These are phyloP conservation scores for Telenomus remus DNA, from an alignment of 1,140 invertebrate genomes.

Conservation along the genomic window DNA sequence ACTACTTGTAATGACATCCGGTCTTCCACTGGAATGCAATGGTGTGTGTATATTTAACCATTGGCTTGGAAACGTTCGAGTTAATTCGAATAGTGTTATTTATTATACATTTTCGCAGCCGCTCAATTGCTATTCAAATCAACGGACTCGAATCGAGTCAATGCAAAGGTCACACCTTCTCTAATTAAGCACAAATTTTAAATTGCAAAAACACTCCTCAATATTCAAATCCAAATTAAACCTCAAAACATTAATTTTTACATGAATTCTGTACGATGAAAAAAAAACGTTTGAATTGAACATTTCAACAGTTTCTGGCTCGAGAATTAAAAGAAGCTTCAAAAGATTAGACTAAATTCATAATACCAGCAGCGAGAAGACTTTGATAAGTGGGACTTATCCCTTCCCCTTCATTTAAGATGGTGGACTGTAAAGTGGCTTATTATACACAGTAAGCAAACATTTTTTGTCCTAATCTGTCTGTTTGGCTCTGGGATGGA, in stretches of 20 bases:
- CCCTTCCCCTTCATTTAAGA: conserved; percentile 41
- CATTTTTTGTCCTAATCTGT: conserved; percentile 16
- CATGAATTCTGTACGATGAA: too few relatives aligned
- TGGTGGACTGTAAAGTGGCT: conserved; percentile 40
- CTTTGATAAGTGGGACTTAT: conserved; percentile 51
- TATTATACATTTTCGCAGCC: conserved; percentile 13
- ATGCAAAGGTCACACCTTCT: too few relatives aligned
- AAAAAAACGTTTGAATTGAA: too few relatives aligned
- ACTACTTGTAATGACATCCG: conserved; percentile 50
- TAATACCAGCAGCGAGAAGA: conserved; percentile 8
- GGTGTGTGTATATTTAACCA: conserved; percentile 48
- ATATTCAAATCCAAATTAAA: too few relatives aligned
- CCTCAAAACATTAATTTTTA: too few relatives aligned
- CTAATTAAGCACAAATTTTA: too few relatives aligned
- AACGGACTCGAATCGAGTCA: not conserved
- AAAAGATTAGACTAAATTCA: too few relatives aligned
- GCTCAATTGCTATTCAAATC: not conserved
- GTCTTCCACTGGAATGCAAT: conserved; percentile 48
- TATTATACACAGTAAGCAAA: conserved; percentile 46
- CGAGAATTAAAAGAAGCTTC: too few relatives aligned
- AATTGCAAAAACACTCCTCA: too few relatives aligned
- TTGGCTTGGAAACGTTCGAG: conserved; percentile 34
- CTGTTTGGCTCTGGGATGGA: too few relatives aligned
- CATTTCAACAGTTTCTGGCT: too few relatives aligned
- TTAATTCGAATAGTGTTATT: conserved; percentile 30